These are phyloP conservation scores for Sinocyclocheilus anshuiensis DNA, from an alignment of 2,113 vertebrate species.

Conservation along the genomic window DNA sequence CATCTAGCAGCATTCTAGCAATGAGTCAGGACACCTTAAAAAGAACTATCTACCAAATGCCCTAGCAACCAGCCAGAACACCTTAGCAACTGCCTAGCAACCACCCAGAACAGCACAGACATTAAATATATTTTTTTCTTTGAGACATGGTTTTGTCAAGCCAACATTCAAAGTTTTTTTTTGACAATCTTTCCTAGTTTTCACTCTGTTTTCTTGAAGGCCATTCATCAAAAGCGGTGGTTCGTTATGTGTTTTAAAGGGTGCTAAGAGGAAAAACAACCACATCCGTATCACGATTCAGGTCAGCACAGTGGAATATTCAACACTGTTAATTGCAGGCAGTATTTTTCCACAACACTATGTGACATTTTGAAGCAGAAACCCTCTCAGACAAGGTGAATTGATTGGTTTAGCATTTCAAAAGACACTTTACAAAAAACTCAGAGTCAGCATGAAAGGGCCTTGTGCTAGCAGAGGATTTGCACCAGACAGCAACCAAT, in stretches of 20 bases:
- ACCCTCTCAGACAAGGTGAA: constrained; percentile 17
- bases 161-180: neutral
- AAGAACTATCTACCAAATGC: neutral
- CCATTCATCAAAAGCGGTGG: neutral
- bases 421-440: constrained; percentile 26
- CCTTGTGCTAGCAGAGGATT: neutral
- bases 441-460: constrained; percentile 36
- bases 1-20: neutral
- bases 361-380: constrained; percentile 39
- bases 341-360: constrained; percentile 53
- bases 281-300: constrained; percentile 49
- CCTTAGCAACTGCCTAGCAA: neutral
- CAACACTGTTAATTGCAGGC: constrained; percentile 55
- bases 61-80: neutral
- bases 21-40: neutral
- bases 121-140: neutral
- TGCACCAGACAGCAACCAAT: neutral
- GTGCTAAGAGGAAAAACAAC: constrained; percentile 14
- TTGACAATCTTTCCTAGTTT: neutral
- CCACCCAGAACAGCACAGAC: neutral
- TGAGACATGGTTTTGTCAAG: neutral
- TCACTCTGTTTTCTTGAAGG: neutral
- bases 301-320: constrained; percentile 28
- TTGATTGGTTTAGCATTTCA: constrained; percentile 44
- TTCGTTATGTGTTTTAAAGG: neutral